Base-by-base conservation (phyloP, 2,888 invertebrate genomes). In the Morpho deidamia region DNA sequence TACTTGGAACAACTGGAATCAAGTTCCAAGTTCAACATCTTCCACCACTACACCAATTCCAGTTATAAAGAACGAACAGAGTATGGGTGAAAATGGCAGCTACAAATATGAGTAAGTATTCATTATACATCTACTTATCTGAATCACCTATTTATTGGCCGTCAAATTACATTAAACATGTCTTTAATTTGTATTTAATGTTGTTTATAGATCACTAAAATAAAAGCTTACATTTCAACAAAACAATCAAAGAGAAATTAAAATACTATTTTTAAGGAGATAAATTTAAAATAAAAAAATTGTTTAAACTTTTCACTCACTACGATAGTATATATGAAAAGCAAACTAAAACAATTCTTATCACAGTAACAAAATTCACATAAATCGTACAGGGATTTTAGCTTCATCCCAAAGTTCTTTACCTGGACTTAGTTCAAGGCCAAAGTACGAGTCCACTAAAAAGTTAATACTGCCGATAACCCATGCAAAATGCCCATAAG, bases 71-170 rank as follows among this genome's bases (percentile, higher is more conserved):
- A 88, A 91, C 62, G 86, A 84, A 53, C 84, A 84, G 54, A 72
- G 63, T 39, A 72, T 70, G 44, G 88, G 89, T 45, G 83, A 84
- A 10, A 82, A 91, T 58, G 91, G 91, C 56, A 78, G 82, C 66
- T 91, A 90, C 70, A 88, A 80, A 76, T 91, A 88, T 64, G 90
- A 90, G 91, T 91, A 66, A 90, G 90, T 86, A 56, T n/a, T 51
- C 58, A 7, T 37, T 37, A 37, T 37, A 37, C 8, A 37, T 37
- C 9, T 23, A 23, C 23, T 23, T 23, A 23, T 37, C 37, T 37
- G 9, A 37, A 37, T 58, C 52, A 23, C 46, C 11, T 38, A 4
- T 37, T 10, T 10, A 37, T 37, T 37, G 4, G 1, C 4, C 10
- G 0, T 37, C 7, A 37, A 5, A 23, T 23, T 0, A 23, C 23